Base-by-base conservation (phyloP, 2,113 vertebrate species). In the Carassius auratus region DNA sequence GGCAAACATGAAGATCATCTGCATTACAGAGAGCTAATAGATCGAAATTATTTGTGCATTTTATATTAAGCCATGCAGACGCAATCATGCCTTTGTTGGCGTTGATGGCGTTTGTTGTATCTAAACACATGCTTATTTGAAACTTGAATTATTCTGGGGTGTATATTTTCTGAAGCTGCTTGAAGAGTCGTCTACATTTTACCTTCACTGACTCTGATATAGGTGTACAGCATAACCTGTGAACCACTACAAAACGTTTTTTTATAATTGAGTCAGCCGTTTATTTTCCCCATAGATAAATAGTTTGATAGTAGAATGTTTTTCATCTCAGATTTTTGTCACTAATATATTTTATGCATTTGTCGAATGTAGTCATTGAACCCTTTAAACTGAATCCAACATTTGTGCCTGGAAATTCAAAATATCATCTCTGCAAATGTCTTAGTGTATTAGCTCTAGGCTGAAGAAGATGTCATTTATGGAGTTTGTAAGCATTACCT, bases 1-100 rank as follows among this genome's bases (percentile, higher is more conserved):
- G 26, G 21, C 4, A 45, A 12, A n/a, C 19, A n/a, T 73, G 36
- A 45, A 45, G 21, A 13, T 12, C 38, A 45, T 45, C 38, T 0
- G 3, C 71, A 75, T 48, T 75, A 75, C 42, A 75, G 38, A 26
- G 42, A 75, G 71, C n/a, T 48, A 23, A 74, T 15, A 7, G 66
- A 19, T 36, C 10, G 36, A 71, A 42, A 71, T 74, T 0, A 13
- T 48, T 23, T 75, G 23, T 23, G 21, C n/a, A 30, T 48, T 12
- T 48, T 12, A 50, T 75, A 48, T 64, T 62, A 80, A 45, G 59
- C 59, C 59, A 64, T 80, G 59, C 48, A 45, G 38, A 23, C 38
- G 23, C 59, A 80, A 48, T 80, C 38, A 66, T 80, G 77, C 77
- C 77, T 80, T 80, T 30, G n/a, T n/a, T n/a, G n/a, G n/a, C n/a